Percentiles rank a stretch among this genome's conserved stretches.
Conservation (phyloP, 2,888 invertebrate species). For the Alsophila aescularia region DNA sequence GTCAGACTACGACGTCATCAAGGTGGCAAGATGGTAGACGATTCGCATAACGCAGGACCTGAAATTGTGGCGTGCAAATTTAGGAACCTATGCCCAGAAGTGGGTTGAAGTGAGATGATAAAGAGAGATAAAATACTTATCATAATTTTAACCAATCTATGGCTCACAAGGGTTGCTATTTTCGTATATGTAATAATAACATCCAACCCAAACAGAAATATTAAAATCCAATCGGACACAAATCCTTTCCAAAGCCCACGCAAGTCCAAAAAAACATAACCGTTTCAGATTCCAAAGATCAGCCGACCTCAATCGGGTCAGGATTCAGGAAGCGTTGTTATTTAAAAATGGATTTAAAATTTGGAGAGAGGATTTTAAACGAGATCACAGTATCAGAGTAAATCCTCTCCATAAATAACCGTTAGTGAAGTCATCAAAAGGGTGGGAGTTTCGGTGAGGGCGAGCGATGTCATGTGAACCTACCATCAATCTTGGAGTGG, state of each 20-base stretch:
- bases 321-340: slow-evolving; percentile 40
- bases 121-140: no score
- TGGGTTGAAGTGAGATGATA: no score
- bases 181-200: not conserved
- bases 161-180: no score
- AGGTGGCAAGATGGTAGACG: no score
- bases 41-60: no score
- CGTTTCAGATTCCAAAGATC: slow-evolving; percentile 23
- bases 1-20: no score
- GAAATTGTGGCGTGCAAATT: no score
- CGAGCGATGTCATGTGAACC: slow-evolving; percentile 80
- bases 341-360: slow-evolving; percentile 66
- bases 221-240: slow-evolving; percentile 39
- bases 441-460: slow-evolving; percentile 70
- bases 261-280: slow-evolving; percentile 23
- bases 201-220: slow-evolving; percentile 25
- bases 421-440: slow-evolving; percentile 83
- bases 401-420: slow-evolving; percentile 77
- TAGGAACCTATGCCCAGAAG: no score
- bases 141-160: no score
- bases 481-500: slow-evolving; percentile 76
- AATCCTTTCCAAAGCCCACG: slow-evolving; percentile 11
- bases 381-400: slow-evolving; percentile 52
- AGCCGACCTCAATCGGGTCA: slow-evolving; percentile 42
- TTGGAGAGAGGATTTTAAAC: slow-evolving; percentile 60